Conservation (phyloP, 2,113 vertebrate species). For the Camelus dromedarius region DNA sequence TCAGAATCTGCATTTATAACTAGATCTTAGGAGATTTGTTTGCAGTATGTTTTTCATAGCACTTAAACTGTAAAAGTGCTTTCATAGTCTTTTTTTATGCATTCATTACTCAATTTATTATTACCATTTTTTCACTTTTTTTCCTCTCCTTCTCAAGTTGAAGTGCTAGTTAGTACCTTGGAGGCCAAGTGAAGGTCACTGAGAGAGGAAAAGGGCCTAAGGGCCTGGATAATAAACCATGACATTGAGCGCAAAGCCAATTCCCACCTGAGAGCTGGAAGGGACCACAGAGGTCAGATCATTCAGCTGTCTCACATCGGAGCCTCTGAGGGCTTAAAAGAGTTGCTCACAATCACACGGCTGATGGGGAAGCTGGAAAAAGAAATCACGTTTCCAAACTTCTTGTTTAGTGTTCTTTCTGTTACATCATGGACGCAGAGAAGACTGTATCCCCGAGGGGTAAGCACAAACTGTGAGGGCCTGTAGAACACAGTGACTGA, state of each 20-base stretch:
- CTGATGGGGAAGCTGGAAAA: slow-evolving; percentile 15
- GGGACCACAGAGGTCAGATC: slow-evolving; percentile 17
- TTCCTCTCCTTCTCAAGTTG: slow-evolving; percentile 18
- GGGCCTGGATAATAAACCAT: not conserved
- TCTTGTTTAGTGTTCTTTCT: not conserved
- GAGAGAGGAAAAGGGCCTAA: slow-evolving; percentile 6
- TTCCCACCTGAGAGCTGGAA: not conserved
- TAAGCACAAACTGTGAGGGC: not conserved
- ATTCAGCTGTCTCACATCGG: not conserved
- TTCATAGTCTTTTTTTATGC: not conserved
- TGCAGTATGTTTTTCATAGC: not conserved
- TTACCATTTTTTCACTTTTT: not conserved
- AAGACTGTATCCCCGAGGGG: not conserved
- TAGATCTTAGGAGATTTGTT: not conserved
- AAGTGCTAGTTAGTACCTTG: slow-evolving; percentile 64
- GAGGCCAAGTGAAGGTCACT: slow-evolving; percentile 33
- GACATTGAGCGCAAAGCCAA: not conserved
- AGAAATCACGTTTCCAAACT: not conserved
- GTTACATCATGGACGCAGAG: not conserved
- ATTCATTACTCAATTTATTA: not conserved
- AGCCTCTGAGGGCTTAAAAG: slow-evolving; percentile 3
- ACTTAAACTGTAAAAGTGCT: not conserved
- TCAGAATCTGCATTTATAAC: slow-evolving; percentile 3
- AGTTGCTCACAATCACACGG: not conserved
- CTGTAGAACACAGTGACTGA: not conserved